Conservation (phyloP, 2,888 invertebrate genomes). For the Diplolepis rosae region DNA sequence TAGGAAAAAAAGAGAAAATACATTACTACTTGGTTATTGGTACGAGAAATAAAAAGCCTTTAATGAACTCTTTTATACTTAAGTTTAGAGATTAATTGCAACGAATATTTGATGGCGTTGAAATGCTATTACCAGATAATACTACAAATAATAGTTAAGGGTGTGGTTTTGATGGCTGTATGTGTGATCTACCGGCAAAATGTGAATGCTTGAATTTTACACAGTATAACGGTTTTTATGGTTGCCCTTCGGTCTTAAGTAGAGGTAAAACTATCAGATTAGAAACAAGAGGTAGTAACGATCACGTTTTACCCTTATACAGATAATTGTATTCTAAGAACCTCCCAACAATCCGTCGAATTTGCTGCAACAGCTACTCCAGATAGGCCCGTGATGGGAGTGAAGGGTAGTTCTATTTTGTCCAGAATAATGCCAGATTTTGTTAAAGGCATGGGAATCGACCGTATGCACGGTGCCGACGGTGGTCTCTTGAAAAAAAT, state of each 20-base stretch:
- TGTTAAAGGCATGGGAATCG: conserved; percentile 37
- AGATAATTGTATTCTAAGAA: conserved; percentile 34
- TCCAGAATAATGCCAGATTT: conserved; percentile 42
- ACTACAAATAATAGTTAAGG: conserved; percentile 16
- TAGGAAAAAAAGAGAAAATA: conserved; percentile 14
- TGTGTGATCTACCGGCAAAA: conserved; percentile 42
- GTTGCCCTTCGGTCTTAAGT: conserved; percentile 35
- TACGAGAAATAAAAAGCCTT: conserved; percentile 3
- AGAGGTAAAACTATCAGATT: conserved; percentile 36
- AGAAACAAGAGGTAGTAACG: conserved; percentile 9
- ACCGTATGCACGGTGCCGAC: conserved; percentile 43
- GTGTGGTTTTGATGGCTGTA: conserved; percentile 36
- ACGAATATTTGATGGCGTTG: neutral
- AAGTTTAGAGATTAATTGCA: neutral
- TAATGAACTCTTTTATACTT: conserved; percentile 17
- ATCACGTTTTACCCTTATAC: conserved; percentile 39
- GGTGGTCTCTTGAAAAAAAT: conserved; percentile 40
- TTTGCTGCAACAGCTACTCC: conserved; percentile 34
- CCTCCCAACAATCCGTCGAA: conserved; percentile 29
- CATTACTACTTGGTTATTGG: conserved; percentile 8
- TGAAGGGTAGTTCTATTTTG: conserved; percentile 35
- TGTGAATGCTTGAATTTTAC: conserved; percentile 38
- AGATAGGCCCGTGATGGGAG: conserved; percentile 32
- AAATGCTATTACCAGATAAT: neutral
- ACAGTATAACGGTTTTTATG: conserved; percentile 41